These are phyloP conservation scores for Drosophila percnosoma DNA, from an alignment of 2,888 invertebrate genomes.

Conservation along the genomic window DNA sequence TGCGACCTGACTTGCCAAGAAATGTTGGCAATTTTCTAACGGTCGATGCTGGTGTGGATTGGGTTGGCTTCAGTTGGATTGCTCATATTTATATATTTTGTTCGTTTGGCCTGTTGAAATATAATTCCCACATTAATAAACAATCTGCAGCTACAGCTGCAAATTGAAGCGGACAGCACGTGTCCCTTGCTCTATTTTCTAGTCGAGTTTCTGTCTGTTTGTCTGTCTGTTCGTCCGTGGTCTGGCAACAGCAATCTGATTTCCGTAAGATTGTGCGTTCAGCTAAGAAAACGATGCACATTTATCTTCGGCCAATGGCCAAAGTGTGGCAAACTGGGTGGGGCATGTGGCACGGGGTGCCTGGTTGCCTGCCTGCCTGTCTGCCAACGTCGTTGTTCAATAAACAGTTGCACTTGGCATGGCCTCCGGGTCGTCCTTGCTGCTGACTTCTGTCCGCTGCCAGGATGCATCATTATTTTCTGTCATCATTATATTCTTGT, in stretches of 20 bases:
- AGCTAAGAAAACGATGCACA: constrained; percentile 79
- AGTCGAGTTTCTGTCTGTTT: background rate
- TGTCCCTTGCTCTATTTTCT: constrained; percentile 30
- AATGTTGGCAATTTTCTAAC: constrained; percentile 39
- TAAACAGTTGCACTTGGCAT: constrained; percentile 66
- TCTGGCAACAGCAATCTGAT: constrained; percentile 63
- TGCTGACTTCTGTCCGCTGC: constrained; percentile 40
- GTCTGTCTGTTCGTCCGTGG: constrained; percentile 1
- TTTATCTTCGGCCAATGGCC: constrained; percentile 47
- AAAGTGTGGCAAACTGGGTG: constrained; percentile 6
- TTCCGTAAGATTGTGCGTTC: constrained; percentile 73
- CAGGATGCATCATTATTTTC: constrained; percentile 81
- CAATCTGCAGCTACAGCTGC: constrained; percentile 54
- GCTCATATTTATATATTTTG: constrained; percentile 42
- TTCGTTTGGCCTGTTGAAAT: constrained; percentile 43
- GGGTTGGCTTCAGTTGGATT: background rate
- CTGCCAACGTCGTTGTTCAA: constrained; percentile 57
- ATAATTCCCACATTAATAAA: constrained; percentile 72
- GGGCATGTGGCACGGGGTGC: background rate
- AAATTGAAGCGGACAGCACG: constrained; percentile 42
- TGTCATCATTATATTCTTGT: constrained; percentile 79
- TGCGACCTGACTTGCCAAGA: constrained; percentile 50
- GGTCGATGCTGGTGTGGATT: background rate
- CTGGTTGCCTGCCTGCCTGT: background rate
- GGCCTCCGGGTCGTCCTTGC: constrained; percentile 31